These are phyloP conservation scores for Chymomyza procnemis DNA, from an alignment of 2,888 invertebrate genomes.

Conservation along the genomic window DNA sequence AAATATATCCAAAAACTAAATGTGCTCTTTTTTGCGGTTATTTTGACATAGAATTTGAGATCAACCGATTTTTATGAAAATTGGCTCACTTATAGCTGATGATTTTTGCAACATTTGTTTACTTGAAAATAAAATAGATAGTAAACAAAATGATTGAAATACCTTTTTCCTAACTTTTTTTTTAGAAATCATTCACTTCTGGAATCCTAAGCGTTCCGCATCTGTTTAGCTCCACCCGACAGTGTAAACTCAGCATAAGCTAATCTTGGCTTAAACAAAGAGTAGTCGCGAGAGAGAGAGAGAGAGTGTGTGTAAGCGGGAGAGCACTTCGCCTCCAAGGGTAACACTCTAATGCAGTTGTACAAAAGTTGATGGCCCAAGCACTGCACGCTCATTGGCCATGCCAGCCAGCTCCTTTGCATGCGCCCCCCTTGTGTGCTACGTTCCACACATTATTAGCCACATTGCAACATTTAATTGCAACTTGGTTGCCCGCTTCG, in stretches of 20 bases:
- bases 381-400: slow-evolving; percentile 11
- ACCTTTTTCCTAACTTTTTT: too few relatives aligned
- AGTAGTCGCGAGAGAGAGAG: not conserved
- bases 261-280: not conserved
- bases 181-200: too few relatives aligned
- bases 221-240: too few relatives aligned
- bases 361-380: slow-evolving; percentile 61
- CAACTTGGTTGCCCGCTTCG: not conserved
- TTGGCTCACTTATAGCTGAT: too few relatives aligned
- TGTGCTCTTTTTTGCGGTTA: too few relatives aligned
- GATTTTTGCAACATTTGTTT: too few relatives aligned
- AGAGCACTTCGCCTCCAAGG: not conserved
- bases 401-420: slow-evolving; percentile 53
- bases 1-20: too few relatives aligned
- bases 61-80: too few relatives aligned
- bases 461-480: slow-evolving; percentile 14
- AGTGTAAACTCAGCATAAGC: not conserved
- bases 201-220: too few relatives aligned
- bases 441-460: slow-evolving; percentile 17
- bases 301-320: not conserved
- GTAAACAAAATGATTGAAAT: too few relatives aligned
- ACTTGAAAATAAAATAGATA: too few relatives aligned
- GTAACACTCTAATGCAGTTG: slow-evolving; percentile 68
- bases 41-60: too few relatives aligned
- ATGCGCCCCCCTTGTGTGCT: slow-evolving; percentile 30